A percentile compares a stretch with the other conserved stretches of the same genome.
Conservation (phyloP, 2,888 invertebrate genomes). For the Neoascia interrupta region DNA sequence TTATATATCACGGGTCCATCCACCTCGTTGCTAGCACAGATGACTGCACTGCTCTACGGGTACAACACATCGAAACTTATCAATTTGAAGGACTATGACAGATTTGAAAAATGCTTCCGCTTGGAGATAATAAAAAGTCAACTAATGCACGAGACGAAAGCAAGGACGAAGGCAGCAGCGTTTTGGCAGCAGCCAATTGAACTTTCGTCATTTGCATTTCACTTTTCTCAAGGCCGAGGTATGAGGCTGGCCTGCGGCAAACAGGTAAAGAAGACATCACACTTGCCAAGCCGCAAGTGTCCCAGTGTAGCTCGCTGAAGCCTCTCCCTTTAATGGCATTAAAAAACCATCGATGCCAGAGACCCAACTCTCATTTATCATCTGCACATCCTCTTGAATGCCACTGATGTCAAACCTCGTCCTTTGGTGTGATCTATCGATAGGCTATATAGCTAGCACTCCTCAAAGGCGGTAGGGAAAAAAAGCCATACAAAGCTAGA, state of each 20-base stretch:
- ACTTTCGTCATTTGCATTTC: conserved; percentile 63
- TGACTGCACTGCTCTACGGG: neutral
- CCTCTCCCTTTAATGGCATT: conserved; percentile 48
- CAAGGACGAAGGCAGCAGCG: neutral
- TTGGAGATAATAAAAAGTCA: conserved; percentile 67
- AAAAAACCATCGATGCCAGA: conserved; percentile 66
- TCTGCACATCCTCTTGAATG: conserved; percentile 67
- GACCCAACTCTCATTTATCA: conserved; percentile 64
- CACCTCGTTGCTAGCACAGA: no score
- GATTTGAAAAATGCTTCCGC: conserved; percentile 67
- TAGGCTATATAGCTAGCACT: conserved; percentile 47
- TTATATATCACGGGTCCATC: conserved; percentile 25
- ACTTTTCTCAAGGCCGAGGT: conserved; percentile 33
- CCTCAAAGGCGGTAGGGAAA: no score
- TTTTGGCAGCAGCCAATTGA: conserved; percentile 57
- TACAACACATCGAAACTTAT: conserved; percentile 59
- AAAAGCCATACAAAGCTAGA: conserved; percentile 14
- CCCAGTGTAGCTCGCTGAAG: conserved; percentile 29
- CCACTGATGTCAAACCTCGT: conserved; percentile 66
- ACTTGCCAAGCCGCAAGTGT: conserved; percentile 56
- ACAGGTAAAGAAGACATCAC: conserved; percentile 36
- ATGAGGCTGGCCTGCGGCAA: neutral
- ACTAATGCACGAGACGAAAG: conserved; percentile 47
- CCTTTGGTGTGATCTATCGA: conserved; percentile 65
- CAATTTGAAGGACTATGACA: conserved; percentile 64